phyloP scores from a whole-genome alignment of 1,140 invertebrate genomes.

The Matsumurasca onukii region DNA sequence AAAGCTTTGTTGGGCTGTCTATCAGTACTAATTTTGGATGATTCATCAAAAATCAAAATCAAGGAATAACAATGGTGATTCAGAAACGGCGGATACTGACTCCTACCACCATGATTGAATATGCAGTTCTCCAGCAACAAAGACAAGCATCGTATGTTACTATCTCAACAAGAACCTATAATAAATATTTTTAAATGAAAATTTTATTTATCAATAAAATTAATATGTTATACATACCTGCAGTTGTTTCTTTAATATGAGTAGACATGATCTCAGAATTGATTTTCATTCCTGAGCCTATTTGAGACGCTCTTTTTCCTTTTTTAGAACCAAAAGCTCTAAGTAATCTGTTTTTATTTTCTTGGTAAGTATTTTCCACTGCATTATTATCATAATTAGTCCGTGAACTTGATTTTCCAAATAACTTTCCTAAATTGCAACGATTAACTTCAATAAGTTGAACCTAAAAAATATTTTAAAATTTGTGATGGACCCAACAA shows the following conservation, averaged over 20 bases:
- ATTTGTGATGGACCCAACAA: too few relatives aligned
- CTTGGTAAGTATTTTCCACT: neutral
- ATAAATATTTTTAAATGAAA: neutral
- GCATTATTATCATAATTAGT: conserved; percentile 11
- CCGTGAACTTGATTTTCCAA: neutral
- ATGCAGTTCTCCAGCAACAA: neutral
- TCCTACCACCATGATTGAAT: neutral
- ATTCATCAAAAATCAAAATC: neutral
- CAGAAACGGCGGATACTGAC: neutral
- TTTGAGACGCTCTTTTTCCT: neutral
- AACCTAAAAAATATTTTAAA: neutral
- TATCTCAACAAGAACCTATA: neutral
- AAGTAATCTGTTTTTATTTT: neutral
- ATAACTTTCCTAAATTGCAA: neutral
- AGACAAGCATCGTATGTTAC: neutral
- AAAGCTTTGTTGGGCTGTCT: neutral
- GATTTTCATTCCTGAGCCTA: neutral
- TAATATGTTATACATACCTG: neutral
- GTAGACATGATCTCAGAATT: conserved; percentile 8
- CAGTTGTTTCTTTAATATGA: conserved; percentile 2
- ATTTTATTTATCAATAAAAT: neutral
- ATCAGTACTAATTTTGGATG: neutral
- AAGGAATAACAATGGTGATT: neutral
- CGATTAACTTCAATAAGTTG: neutral
- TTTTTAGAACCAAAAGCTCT: neutral